Percentiles rank a stretch among this genome's conserved stretches.
These are phyloP conservation scores for Autographa gamma DNA, from an alignment of 2,888 invertebrate genomes.

Conservation along the genomic window DNA sequence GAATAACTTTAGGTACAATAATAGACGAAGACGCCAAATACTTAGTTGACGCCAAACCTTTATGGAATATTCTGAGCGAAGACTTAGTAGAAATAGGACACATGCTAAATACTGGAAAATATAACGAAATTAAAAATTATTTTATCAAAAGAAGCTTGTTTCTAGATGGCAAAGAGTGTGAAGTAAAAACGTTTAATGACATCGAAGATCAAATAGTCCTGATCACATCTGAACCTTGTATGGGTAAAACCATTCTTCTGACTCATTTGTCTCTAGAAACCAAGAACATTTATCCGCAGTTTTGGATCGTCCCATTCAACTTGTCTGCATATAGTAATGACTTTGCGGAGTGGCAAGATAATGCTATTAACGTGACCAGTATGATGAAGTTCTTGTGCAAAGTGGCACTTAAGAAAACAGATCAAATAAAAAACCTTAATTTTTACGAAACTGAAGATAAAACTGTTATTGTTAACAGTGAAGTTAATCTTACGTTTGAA, in stretches of 20 bases:
- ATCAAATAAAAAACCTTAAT: slow-evolving; percentile 39
- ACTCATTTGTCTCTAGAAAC: slow-evolving; percentile 63
- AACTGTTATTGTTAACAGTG: slow-evolving; percentile 36
- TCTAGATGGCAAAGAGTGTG: slow-evolving; percentile 39
- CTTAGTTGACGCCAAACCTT: slow-evolving; percentile 55
- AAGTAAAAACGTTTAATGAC: slow-evolving; percentile 59
- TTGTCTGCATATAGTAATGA: slow-evolving; percentile 56
- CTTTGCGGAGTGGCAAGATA: slow-evolving; percentile 54
- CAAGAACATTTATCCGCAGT: slow-evolving; percentile 54
- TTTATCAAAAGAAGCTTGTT: slow-evolving; percentile 59
- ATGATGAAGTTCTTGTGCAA: slow-evolving; percentile 58
- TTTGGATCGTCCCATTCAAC: slow-evolving; percentile 66
- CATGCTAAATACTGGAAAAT: slow-evolving; percentile 49
- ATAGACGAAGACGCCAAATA: slow-evolving; percentile 53
- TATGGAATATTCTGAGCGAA: slow-evolving; percentile 58
- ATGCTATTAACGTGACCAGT: slow-evolving; percentile 34
- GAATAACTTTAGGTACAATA: slow-evolving; percentile 49
- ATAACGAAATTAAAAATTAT: slow-evolving; percentile 58
- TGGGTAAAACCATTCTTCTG: slow-evolving; percentile 65
- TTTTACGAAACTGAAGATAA: slow-evolving; percentile 36
- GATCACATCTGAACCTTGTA: slow-evolving; percentile 60
- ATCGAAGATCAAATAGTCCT: slow-evolving; percentile 59
- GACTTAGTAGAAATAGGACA: slow-evolving; percentile 63
- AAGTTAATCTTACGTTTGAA: slow-evolving; percentile 56
- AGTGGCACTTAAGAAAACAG: slow-evolving; percentile 56